Evolutionary conservation across 2,888 invertebrate species (phyloP).

Genomic region (Graphium colonna): DNA sequence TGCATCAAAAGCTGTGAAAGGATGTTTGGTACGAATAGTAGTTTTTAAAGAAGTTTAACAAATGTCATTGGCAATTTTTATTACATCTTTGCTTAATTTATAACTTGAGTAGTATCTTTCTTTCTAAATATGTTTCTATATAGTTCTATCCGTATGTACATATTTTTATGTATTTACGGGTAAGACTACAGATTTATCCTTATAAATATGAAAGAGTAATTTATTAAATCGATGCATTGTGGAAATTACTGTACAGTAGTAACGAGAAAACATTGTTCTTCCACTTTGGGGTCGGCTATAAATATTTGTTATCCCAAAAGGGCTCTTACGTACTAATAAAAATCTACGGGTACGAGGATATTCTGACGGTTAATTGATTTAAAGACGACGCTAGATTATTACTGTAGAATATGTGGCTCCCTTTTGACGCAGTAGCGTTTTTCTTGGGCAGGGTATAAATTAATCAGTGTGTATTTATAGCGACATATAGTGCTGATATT

Average conservation of each 20-base stretch:
- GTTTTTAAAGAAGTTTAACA: too few relatives aligned
- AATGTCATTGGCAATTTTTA: too few relatives aligned
- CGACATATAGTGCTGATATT: too few relatives aligned
- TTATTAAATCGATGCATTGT: slow-evolving; percentile 3
- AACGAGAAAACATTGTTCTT: slow-evolving; percentile 11
- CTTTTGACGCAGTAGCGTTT: background rate
- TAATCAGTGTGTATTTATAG: background rate
- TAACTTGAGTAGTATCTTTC: too few relatives aligned
- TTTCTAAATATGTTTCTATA: too few relatives aligned
- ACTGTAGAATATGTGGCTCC: background rate
- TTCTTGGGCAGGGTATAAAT: too few relatives aligned
- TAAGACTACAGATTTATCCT: background rate
- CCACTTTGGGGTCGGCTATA: slow-evolving; percentile 6
- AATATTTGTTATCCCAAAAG: slow-evolving; percentile 21
- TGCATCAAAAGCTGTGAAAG: too few relatives aligned
- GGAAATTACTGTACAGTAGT: slow-evolving; percentile 2
- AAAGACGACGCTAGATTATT: slow-evolving; percentile 3
- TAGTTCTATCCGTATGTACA: too few relatives aligned
- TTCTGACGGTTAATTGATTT: slow-evolving; percentile 16
- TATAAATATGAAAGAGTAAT: background rate
- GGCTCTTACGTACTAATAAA: slow-evolving; percentile 17
- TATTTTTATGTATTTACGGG: too few relatives aligned
- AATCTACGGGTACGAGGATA: slow-evolving; percentile 16
- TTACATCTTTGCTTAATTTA: too few relatives aligned
- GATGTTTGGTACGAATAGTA: too few relatives aligned